Evolutionary conservation across 1,140 invertebrate genomes (phyloP).

Genomic region (Drosophila pseudoobscura): DNA sequence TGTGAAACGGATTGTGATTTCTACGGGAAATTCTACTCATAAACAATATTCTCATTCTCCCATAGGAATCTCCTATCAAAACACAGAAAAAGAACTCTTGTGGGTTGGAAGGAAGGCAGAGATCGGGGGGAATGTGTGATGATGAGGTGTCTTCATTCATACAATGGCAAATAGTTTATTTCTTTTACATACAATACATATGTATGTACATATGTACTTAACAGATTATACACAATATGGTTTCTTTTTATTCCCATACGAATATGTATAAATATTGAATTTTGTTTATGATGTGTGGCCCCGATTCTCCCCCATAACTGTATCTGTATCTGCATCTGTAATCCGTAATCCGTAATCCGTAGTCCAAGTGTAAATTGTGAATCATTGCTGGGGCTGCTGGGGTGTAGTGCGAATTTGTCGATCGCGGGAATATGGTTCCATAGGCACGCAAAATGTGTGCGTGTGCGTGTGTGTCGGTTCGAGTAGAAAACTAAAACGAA

Average conservation of each 20-base stretch:
- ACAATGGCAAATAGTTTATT: slow-evolving; percentile 25
- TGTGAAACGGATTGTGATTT: no score
- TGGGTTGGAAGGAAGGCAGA: neutral
- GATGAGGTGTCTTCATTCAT: slow-evolving; percentile 21
- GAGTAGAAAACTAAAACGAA: slow-evolving; percentile 32
- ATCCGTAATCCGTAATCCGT: slow-evolving; percentile 39
- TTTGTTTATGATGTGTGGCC: slow-evolving; percentile 31
- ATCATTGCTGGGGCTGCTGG: slow-evolving; percentile 19
- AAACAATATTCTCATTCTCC: slow-evolving; percentile 7
- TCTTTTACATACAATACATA: neutral
- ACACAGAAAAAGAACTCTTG: neutral
- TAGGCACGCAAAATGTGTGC: slow-evolving; percentile 34
- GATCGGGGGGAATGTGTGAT: slow-evolving; percentile 19
- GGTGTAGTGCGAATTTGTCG: neutral
- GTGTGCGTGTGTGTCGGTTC: neutral
- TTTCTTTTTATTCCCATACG: slow-evolving; percentile 25
- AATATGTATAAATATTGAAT: slow-evolving; percentile 43
- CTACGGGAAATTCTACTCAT: neutral
- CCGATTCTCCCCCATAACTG: slow-evolving; percentile 4
- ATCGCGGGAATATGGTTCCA: slow-evolving; percentile 36
- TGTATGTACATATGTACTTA: no score
- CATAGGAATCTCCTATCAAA: slow-evolving; percentile 9
- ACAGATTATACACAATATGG: slow-evolving; percentile 26
- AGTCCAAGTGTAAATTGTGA: slow-evolving; percentile 26
- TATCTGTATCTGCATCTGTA: slow-evolving; percentile 9